These are phyloP conservation scores for Archips crataeganus DNA, from an alignment of 2,888 invertebrate species.

Conservation along the genomic window DNA sequence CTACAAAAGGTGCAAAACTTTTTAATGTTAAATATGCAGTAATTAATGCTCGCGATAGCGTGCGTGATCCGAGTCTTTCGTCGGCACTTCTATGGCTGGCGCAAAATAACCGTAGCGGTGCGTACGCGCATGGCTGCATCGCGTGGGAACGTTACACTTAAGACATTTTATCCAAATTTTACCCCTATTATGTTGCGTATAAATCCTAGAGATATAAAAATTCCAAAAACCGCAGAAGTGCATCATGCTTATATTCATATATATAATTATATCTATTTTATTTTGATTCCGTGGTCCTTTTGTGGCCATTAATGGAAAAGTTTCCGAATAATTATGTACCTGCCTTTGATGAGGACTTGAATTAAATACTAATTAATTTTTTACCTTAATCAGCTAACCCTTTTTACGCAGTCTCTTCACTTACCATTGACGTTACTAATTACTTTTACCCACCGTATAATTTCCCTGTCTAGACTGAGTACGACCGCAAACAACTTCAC, in stretches of 20 bases:
- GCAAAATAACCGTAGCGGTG: slow-evolving; percentile 75
- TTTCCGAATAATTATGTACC: background rate
- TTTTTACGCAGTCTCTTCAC: background rate
- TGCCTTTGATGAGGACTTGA: too few species aligned
- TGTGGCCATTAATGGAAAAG: background rate
- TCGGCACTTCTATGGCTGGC: slow-evolving; percentile 61
- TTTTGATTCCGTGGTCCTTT: background rate
- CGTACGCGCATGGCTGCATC: slow-evolving; percentile 74
- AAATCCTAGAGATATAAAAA: background rate
- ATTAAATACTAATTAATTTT: too few species aligned
- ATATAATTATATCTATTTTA: background rate
- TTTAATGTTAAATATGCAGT: slow-evolving; percentile 12
- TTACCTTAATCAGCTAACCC: background rate
- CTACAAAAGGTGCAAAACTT: slow-evolving; percentile 5
- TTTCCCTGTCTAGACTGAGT: slow-evolving; percentile 69
- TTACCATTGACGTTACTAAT: slow-evolving; percentile 65
- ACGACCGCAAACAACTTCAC: slow-evolving; percentile 54
- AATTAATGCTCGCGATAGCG: slow-evolving; percentile 47
- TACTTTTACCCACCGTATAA: slow-evolving; percentile 63
- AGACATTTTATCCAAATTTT: slow-evolving; percentile 72
- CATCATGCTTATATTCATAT: too few species aligned
- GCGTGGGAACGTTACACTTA: slow-evolving; percentile 77
- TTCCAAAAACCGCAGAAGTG: background rate
- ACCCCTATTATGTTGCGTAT: slow-evolving; percentile 61
- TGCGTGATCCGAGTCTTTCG: slow-evolving; percentile 65